phyloP scores from a whole-genome alignment of 1,140 invertebrate species.

The Drosophila parvula region DNA sequence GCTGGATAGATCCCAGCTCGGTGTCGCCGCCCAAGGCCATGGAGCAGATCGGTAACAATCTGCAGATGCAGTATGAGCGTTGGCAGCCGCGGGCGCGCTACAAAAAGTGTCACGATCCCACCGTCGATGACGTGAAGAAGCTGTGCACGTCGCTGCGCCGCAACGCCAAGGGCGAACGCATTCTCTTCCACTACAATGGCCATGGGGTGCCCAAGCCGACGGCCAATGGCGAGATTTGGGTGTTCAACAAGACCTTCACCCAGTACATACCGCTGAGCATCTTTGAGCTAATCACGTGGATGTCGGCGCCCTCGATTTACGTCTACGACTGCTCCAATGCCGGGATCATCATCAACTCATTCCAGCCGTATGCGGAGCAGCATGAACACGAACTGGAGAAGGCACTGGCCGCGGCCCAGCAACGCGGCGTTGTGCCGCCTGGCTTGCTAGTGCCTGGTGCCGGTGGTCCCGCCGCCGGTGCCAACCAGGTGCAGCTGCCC shows the following conservation, averaged over 20 bases:
- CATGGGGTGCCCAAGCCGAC: conserved; percentile 99
- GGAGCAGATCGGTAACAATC: conserved; percentile 94
- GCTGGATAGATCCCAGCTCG: conserved; percentile 97
- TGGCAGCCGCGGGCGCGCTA: conserved; percentile 99
- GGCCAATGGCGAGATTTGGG: conserved; percentile 99
- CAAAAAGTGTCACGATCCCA: conserved; percentile 98
- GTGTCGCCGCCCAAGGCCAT: conserved; percentile 96
- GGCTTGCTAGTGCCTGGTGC: background rate
- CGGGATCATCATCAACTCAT: conserved; percentile 97
- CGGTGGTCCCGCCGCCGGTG: background rate
- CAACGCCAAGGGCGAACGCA: conserved; percentile 99
- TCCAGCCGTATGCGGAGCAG: conserved; percentile 95
- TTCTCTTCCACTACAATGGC: conserved; percentile 99
- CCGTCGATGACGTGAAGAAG: conserved; percentile 99
- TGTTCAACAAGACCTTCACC: conserved; percentile 99
- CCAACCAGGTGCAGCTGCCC: conserved; percentile 24
- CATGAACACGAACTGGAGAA: conserved; percentile 95
- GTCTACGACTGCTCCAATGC: conserved; percentile 99
- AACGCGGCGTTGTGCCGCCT: conserved; percentile 21
- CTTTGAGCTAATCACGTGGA: conserved; percentile 99
- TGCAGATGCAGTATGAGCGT: conserved; percentile 98
- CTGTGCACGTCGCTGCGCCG: conserved; percentile 96
- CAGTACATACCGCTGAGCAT: conserved; percentile 99
- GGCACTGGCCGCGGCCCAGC: conserved; percentile 51
- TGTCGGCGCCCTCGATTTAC: conserved; percentile 99